Evolutionary conservation across 2,113 vertebrate genomes (phyloP), one percentile per base, ranked within the genome.

Genomic region (Cebidichthys violaceus): DNA sequence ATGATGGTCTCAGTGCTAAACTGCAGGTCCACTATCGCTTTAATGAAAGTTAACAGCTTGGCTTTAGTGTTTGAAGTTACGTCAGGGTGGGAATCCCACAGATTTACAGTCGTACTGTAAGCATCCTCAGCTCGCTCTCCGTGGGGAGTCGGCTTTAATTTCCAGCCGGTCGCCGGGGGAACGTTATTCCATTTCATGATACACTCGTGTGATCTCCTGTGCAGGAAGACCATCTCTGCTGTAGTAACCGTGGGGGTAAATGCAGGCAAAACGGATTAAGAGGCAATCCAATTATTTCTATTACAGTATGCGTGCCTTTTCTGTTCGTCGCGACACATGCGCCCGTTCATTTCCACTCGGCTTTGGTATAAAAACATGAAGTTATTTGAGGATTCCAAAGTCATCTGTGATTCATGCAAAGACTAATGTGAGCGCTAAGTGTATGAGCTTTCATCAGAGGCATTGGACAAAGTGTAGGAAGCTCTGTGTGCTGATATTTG

Each of bases 361-460:
- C 24, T 18, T 18, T 9, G 22, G 27, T 15, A 27, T n/a, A 6
- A 22, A 39, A 2, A n/a, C 47, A 6, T 33, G 5, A 33, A 33
- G 33, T 33, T 33, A 33, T 33, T 33, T 33, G 33, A 33, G 33
- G 33, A 33, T 33, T 54, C 6, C n/a, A 15, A 24, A 24, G 14
- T 24, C 20, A 75, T 39, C 60, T 39, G 17, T 29, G n/a, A 39
- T 37, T 75, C 72, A 75, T 50, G 59, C 33, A 17, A 65, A 39
- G n/a, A 27, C 6, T 47, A 20, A 61, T 17, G 43, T 20, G 54
- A 73, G 54, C 35, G 0, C 35, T 72, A 43, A 43, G 31, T 41
- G 4, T 31, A 9, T 27, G 33, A 54, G 18, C 15, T 62, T 60
- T 18, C 8, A 75, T 65, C 60, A 65, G 31, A 14, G 15, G 17